phyloP scores from a whole-genome alignment of 2,797 vertebrate genomes.

The Yasuhikotakia modesta region DNA sequence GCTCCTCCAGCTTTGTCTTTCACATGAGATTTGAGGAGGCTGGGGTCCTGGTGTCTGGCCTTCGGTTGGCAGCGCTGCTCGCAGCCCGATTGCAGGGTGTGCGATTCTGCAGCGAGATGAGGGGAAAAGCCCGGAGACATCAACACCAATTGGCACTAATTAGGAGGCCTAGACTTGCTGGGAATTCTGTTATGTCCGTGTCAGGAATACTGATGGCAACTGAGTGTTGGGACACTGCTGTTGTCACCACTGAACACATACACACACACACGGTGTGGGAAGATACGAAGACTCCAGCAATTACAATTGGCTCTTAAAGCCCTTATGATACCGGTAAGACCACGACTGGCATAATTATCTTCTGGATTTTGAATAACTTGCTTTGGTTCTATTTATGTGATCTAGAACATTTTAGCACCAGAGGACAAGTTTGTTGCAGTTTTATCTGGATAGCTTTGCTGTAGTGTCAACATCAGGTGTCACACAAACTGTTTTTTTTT shows the following conservation, averaged over 20 bases:
- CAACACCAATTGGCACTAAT: constrained; percentile 65
- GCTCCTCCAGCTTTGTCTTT: constrained; percentile 60
- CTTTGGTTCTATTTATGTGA: not conserved
- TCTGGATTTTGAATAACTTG: not conserved
- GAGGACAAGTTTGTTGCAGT: no score
- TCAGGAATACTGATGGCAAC: constrained; percentile 61
- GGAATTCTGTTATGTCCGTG: constrained; percentile 53
- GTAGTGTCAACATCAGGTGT: no score
- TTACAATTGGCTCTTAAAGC: constrained; percentile 31
- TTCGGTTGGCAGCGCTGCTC: constrained; percentile 56
- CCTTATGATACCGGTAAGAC: no score
- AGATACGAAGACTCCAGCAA: constrained; percentile 25
- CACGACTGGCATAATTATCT: not conserved
- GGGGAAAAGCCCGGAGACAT: constrained; percentile 56
- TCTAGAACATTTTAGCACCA: not conserved
- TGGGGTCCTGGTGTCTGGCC: constrained; percentile 53
- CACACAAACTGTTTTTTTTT: no score
- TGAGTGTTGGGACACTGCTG: constrained; percentile 55
- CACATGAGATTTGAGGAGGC: constrained; percentile 62
- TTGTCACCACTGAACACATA: constrained; percentile 49
- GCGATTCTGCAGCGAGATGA: constrained; percentile 13
- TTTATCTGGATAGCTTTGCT: no score
- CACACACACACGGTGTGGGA: constrained; percentile 59
- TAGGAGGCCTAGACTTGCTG: constrained; percentile 53
- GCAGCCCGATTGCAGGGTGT: constrained; percentile 27